These are phyloP conservation scores for Cephus pulcher DNA, from an alignment of 2,888 invertebrate species.

Conservation along the genomic window DNA sequence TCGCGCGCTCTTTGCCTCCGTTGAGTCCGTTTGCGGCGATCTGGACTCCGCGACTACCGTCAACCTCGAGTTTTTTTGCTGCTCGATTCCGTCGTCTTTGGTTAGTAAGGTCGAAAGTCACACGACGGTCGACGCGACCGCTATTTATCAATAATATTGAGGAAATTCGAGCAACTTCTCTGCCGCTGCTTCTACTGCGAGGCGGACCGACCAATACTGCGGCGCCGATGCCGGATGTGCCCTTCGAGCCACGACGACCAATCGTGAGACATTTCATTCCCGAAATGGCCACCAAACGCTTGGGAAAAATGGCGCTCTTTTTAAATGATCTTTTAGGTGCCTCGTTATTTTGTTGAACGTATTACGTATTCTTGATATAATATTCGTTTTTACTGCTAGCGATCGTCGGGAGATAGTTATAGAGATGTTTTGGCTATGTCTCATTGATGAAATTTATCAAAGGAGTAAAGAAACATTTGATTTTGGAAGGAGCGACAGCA, in stretches of 20 bases:
- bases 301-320: background rate
- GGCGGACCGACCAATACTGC: slow-evolving; percentile 57
- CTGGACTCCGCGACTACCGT: background rate
- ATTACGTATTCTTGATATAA: background rate
- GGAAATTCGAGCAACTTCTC: slow-evolving; percentile 50
- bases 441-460: background rate
- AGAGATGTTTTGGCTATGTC: background rate
- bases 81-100: slow-evolving; percentile 31
- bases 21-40: background rate
- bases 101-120: slow-evolving; percentile 29
- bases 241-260: slow-evolving; percentile 45
- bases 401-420: background rate
- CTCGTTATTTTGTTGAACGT: background rate
- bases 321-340: background rate
- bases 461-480: background rate
- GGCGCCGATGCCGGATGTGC: slow-evolving; percentile 55
- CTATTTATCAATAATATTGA: slow-evolving; percentile 53
- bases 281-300: background rate
- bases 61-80: slow-evolving; percentile 27
- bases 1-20: background rate
- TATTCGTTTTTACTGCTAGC: background rate
- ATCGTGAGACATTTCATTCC: slow-evolving; percentile 32
- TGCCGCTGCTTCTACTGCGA: slow-evolving; percentile 36
- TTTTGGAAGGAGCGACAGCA: background rate
- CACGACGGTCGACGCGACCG: slow-evolving; percentile 41